Percentiles rank a stretch among this genome's conserved stretches.
These are phyloP conservation scores for Bombus polaris DNA, from an alignment of 1,140 invertebrate genomes.

Conservation along the genomic window DNA sequence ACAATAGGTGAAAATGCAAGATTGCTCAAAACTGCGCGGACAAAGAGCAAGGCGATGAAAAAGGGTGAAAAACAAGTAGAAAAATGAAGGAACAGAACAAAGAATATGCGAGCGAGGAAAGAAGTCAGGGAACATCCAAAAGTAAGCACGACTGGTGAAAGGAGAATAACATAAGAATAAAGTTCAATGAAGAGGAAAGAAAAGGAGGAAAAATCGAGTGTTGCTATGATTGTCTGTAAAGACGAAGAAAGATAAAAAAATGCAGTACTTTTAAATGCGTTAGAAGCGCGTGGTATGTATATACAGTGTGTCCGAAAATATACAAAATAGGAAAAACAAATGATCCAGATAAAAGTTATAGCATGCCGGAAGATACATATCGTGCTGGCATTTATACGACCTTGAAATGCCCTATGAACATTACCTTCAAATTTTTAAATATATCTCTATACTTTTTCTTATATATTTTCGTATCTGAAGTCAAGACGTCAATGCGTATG, in stretches of 20 bases:
- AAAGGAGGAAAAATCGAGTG: neutral
- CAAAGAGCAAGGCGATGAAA: conserved; percentile 2
- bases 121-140: conserved; percentile 5
- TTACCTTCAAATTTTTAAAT: no score
- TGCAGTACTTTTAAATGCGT: neutral
- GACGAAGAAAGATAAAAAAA: neutral
- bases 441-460: no score
- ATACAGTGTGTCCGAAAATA: no score
- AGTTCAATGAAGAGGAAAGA: conserved; percentile 13
- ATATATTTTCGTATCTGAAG: no score
- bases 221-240: neutral
- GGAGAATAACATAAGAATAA: conserved; percentile 9
- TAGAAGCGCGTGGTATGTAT: neutral
- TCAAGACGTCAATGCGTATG: no score
- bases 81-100: conserved; percentile 3
- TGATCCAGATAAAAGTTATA: no score
- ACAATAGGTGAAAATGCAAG: neutral
- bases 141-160: neutral
- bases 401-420: no score
- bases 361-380: no score
- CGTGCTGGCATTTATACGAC: no score
- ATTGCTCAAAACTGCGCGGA: neutral
- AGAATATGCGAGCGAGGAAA: neutral
- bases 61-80: neutral
- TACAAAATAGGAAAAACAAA: no score